Evolutionary conservation across 2,888 invertebrate genomes (phyloP).

Genomic region (Thysanoteuthis rhombus): DNA sequence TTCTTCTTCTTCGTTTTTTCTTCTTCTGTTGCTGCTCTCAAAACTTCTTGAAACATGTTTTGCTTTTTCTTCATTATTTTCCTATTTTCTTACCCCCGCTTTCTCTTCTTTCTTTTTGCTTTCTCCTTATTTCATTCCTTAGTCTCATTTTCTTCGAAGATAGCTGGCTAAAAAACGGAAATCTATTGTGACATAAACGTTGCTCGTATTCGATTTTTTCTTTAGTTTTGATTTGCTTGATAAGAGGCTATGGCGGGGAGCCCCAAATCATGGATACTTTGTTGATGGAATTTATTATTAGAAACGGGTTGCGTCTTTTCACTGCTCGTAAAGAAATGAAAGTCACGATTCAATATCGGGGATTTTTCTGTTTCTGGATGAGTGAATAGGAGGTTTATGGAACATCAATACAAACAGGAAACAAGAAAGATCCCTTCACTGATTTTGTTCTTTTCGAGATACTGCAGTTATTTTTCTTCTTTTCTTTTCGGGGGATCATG

Average conservation of each 20-base stretch:
- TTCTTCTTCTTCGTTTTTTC: neutral
- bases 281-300: constrained; percentile 12
- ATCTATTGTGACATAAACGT: constrained; percentile 12
- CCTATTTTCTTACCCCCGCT: neutral
- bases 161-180: neutral
- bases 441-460: too few relatives aligned
- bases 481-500: too few relatives aligned
- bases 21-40: neutral
- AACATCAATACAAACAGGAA: too few relatives aligned
- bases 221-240: neutral
- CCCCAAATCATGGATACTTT: neutral
- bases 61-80: neutral
- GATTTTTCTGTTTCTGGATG: neutral
- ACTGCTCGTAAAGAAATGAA: neutral
- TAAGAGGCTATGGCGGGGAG: neutral
- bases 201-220: neutral
- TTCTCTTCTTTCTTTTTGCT: neutral
- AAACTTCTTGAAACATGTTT: neutral
- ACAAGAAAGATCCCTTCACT: too few relatives aligned
- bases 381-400: too few relatives aligned
- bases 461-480: too few relatives aligned
- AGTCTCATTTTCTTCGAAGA: neutral
- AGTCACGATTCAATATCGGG: neutral
- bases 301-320: neutral
- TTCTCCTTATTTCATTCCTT: neutral